phyloP scores from a whole-genome alignment of 2,797 vertebrate genomes.

The Hirundo rustica region DNA sequence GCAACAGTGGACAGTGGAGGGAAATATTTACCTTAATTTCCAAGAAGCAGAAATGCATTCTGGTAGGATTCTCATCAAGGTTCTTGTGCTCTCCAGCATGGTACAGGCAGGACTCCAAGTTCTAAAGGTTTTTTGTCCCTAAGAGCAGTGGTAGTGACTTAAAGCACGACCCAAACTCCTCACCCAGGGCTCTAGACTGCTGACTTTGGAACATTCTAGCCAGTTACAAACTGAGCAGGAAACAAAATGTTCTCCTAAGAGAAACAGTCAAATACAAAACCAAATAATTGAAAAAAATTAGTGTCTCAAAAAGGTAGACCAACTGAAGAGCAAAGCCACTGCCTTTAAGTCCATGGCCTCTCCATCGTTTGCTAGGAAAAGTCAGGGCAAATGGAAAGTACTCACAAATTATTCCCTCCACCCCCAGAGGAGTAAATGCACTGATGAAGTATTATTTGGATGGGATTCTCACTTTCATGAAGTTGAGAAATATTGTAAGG shows the following conservation, averaged over 20 bases:
- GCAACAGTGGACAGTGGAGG: constrained; percentile 27
- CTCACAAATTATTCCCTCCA: not conserved
- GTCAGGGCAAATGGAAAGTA: not conserved
- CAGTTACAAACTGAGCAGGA: constrained; percentile 66
- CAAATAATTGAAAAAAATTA: constrained; percentile 62
- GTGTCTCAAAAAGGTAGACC: constrained; percentile 37
- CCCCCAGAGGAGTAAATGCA: not conserved
- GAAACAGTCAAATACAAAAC: constrained; percentile 67
- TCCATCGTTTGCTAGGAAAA: not conserved
- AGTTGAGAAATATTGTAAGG: not conserved
- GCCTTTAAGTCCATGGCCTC: not conserved
- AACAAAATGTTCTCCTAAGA: constrained; percentile 67
- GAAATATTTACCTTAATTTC: constrained; percentile 58
- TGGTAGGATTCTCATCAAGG: constrained; percentile 55
- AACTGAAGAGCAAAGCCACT: not conserved
- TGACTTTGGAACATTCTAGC: constrained; percentile 62
- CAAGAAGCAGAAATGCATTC: constrained; percentile 61
- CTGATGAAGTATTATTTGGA: not conserved
- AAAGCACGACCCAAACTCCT: constrained; percentile 61
- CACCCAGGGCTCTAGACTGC: constrained; percentile 52
- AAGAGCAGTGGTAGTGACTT: constrained; percentile 64
- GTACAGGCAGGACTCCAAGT: constrained; percentile 64
- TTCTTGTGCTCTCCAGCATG: constrained; percentile 63
- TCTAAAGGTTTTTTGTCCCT: constrained; percentile 69
- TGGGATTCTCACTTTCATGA: not conserved